Evolutionary conservation across 2,113 vertebrate species (phyloP).

Genomic region (Speoplatyrhinus poulsoni): DNA sequence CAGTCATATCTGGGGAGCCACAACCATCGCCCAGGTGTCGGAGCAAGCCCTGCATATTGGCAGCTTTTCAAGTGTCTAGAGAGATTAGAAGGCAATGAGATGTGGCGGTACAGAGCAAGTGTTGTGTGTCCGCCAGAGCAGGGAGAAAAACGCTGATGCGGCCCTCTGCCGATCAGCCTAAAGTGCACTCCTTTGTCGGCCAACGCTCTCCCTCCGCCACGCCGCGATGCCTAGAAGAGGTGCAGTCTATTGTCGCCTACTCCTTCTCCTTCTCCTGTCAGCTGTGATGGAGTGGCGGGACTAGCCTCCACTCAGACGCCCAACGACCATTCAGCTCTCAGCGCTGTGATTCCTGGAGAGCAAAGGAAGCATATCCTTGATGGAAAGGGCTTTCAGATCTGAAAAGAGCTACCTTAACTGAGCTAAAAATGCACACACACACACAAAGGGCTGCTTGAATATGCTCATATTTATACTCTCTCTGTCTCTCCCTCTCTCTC

Average conservation of each 20-base stretch:
- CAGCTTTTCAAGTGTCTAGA: constrained; percentile 61
- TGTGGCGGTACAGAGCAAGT: constrained; percentile 57
- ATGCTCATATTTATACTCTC: no score
- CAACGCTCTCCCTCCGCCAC: constrained; percentile 34
- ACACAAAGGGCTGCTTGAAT: background rate
- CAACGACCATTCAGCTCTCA: constrained; percentile 18
- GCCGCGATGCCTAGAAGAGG: constrained; percentile 51
- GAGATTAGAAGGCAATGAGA: constrained; percentile 68
- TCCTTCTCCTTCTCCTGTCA: constrained; percentile 26
- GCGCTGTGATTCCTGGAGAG: constrained; percentile 11
- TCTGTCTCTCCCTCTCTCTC: no score
- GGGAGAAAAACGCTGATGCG: constrained; percentile 69
- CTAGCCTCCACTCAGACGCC: constrained; percentile 19
- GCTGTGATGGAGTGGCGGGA: constrained; percentile 37
- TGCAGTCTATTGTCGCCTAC: constrained; percentile 34
- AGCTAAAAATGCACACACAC: background rate
- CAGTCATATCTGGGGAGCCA: constrained; percentile 35
- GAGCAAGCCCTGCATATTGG: constrained; percentile 59
- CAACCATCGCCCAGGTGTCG: constrained; percentile 34
- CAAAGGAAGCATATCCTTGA: constrained; percentile 5
- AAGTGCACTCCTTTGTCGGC: constrained; percentile 68
- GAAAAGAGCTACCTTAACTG: constrained; percentile 1
- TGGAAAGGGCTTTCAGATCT: constrained; percentile 1
- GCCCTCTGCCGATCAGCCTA: constrained; percentile 61
- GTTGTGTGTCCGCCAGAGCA: constrained; percentile 58